Percentiles rank a stretch among this genome's conserved stretches.
Conservation (phyloP, 2,113 vertebrate genomes). For the Cephalopterus ornatus region DNA sequence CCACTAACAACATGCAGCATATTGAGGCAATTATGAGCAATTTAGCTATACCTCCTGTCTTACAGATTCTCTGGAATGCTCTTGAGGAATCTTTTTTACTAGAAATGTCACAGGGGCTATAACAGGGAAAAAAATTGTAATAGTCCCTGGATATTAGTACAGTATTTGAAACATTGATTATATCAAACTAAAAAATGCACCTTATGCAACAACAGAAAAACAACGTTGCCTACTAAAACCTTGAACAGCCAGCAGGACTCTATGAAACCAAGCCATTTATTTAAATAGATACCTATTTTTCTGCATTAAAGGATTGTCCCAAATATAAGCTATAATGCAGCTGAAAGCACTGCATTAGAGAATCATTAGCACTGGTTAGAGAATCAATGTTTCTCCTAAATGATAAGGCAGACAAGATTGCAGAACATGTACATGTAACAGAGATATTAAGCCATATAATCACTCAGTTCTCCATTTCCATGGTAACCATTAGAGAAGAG, state of each 20-base stretch:
- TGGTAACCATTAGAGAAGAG: slow-evolving; percentile 5
- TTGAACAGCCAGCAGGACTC: neutral
- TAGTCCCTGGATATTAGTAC: neutral
- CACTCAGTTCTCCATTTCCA: slow-evolving; percentile 5
- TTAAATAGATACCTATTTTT: neutral
- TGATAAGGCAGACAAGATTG: neutral
- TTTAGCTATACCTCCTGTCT: neutral
- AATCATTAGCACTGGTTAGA: neutral
- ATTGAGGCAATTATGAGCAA: neutral
- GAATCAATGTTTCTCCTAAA: neutral
- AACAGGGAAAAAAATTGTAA: neutral
- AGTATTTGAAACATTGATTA: neutral
- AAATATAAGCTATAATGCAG: neutral
- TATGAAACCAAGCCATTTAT: neutral
- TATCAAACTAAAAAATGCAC: neutral
- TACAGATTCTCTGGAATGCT: neutral
- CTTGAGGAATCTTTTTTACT: neutral
- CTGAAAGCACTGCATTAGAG: neutral
- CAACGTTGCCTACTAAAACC: neutral
- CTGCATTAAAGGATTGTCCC: neutral
- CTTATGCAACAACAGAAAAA: neutral
- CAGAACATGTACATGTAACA: neutral
- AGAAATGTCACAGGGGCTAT: neutral
- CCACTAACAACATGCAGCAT: neutral
- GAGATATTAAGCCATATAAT: slow-evolving; percentile 9